Base-by-base conservation (phyloP, 2,113 vertebrate species). In the Tautogolabrus adspersus region DNA sequence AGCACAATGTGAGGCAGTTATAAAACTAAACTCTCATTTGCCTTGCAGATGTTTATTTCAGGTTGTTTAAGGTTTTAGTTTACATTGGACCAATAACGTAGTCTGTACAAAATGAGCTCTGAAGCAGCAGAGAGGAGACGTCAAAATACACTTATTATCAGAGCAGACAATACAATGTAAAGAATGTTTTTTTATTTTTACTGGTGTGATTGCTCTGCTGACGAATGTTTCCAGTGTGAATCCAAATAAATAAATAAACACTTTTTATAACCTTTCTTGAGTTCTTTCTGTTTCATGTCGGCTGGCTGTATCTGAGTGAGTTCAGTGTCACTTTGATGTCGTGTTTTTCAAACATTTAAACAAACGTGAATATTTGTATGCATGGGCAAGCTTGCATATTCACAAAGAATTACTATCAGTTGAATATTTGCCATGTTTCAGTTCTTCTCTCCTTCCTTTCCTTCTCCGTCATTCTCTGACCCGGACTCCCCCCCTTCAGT, bases 401-500 rank as follows among this genome's bases (percentile, higher is more conserved):
- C 57, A 58, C 34, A 42, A 49, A n/a, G 26, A 55, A 75, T 42
- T 54, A 56, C 9, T 26, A 66, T 34, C 38, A 59, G 26, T 6
- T 16, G 5, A 79, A 52, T 18, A 58, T 55, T 58, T 54, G 21
- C 59, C 44, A 13, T 16, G 23, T 60, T 64, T 87, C 63, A 86
- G 64, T 90, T 46, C 16, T 81, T 66, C 38, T 84, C 56, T 57
- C 46, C 74, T 64, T 83, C 74, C 3, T 87, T 83, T 59, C 51
- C 52, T 5, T 88, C 77, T 19, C 64, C 66, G 0, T 83, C 79
- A 1, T 71, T 66, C 38, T 92, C 91, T 46, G 89, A 83, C 11
- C 84, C 78, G 26, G 86, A 72, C 76, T 83, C 68, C 26, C 54
- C 37, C 19, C 81, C 88, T 72, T 92, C 90, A 3, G 74, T 26